A percentile compares a stretch with the other conserved stretches of the same genome.
These are phyloP conservation scores for Hedya salicella DNA, from an alignment of 2,888 invertebrate genomes.

Conservation along the genomic window DNA sequence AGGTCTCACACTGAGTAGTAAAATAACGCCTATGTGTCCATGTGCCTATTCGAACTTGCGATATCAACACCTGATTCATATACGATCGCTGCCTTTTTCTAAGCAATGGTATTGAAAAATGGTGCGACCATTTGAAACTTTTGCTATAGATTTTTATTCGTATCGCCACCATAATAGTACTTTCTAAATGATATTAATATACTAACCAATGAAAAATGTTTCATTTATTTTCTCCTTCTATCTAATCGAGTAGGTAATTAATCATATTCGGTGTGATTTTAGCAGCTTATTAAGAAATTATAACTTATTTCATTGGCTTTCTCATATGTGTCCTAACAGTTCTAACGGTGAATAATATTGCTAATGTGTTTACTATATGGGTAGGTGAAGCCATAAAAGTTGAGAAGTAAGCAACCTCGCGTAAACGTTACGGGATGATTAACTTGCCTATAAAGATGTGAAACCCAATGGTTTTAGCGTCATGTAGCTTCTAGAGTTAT, in stretches of 20 bases:
- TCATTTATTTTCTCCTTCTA: slow-evolving; percentile 23
- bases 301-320: slow-evolving; percentile 10
- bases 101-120: background rate
- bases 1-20: slow-evolving; percentile 53
- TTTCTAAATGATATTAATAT: slow-evolving; percentile 6
- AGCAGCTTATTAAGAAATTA: slow-evolving; percentile 12
- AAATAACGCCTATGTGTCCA: slow-evolving; percentile 52
- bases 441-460: background rate
- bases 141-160: background rate
- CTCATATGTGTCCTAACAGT: slow-evolving; percentile 10
- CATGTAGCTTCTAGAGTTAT: background rate
- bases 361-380: slow-evolving; percentile 21
- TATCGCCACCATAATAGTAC: background rate
- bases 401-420: slow-evolving; percentile 11
- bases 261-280: slow-evolving; percentile 18
- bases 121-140: background rate
- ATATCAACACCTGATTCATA: slow-evolving; percentile 15
- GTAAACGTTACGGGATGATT: slow-evolving; percentile 9
- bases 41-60: slow-evolving; percentile 47
- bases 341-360: slow-evolving; percentile 16
- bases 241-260: slow-evolving; percentile 18
- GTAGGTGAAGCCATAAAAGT: slow-evolving; percentile 27
- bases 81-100: slow-evolving; percentile 11
- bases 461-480: background rate
- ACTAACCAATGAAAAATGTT: slow-evolving; percentile 8